A percentile compares a stretch with the other conserved stretches of the same genome.
Evolutionary conservation across 2,113 vertebrate genomes (phyloP).

Genomic region (Melospiza melodia): DNA sequence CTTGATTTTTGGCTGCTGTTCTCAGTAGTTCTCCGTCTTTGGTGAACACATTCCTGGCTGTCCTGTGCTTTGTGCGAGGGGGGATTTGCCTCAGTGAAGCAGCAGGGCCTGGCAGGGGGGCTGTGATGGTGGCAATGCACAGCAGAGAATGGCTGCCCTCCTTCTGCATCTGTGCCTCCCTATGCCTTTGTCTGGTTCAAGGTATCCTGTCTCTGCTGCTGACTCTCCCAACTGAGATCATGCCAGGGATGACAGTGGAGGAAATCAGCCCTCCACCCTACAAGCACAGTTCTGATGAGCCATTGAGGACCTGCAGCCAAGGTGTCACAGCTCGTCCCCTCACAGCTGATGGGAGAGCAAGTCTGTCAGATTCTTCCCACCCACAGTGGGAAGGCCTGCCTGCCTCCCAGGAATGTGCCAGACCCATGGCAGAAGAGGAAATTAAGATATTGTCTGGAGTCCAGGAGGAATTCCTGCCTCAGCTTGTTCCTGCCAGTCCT

Average conservation of each 20-base stretch:
- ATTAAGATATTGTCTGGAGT: slow-evolving; percentile 34
- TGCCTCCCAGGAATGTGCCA: neutral
- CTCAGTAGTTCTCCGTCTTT: neutral
- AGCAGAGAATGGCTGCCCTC: neutral
- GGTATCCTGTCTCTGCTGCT: neutral
- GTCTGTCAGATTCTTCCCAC: neutral
- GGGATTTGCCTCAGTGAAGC: neutral
- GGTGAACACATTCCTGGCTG: neutral
- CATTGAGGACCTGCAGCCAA: rapidly evolving
- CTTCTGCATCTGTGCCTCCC: neutral
- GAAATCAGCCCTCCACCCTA: neutral
- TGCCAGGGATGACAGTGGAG: neutral
- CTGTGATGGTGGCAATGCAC: rapidly evolving
- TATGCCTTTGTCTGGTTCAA: neutral
- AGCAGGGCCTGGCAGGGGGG: neutral
- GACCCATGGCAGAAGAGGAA: slow-evolving; percentile 48
- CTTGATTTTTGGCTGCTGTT: neutral
- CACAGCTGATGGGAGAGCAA: rapidly evolving
- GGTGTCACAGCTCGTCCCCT: neutral
- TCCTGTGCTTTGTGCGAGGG: neutral
- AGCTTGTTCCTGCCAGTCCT: slow-evolving; percentile 33
- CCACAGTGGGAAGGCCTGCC: neutral
- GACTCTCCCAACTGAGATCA: neutral
- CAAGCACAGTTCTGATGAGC: rapidly evolving
- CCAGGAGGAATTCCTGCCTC: slow-evolving; percentile 52